Percentiles rank a stretch among this genome's conserved stretches.
Conservation (phyloP, 2,888 invertebrate genomes). For the Cabera pusaria region DNA sequence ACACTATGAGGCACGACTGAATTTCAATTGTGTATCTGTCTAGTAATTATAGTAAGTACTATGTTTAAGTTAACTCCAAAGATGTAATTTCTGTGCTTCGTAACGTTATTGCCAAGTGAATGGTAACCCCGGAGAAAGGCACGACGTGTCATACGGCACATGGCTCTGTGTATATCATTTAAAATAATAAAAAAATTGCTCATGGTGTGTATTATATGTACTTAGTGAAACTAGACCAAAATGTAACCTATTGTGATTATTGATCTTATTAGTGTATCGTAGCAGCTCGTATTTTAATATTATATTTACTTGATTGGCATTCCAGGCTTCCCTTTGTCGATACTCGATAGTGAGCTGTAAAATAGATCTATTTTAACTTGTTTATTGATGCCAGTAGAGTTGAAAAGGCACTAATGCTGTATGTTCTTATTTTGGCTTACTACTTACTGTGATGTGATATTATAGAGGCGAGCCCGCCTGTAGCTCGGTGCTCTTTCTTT, state of each 20-base stretch:
- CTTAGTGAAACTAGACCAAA: constrained; percentile 26
- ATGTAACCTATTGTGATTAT: constrained; percentile 34
- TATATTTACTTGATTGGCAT: constrained; percentile 1
- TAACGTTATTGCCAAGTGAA: constrained; percentile 6
- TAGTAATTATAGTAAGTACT: no score
- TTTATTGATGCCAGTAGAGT: no score
- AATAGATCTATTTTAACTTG: no score
- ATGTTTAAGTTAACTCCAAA: no score
- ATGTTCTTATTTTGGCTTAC: no score
- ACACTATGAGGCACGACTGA: no score
- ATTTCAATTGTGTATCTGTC: no score
- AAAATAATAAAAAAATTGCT: constrained; percentile 26
- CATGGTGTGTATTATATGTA: constrained; percentile 29
- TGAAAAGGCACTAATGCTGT: no score
- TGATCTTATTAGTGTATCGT: constrained; percentile 4
- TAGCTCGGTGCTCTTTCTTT: constrained; percentile 25
- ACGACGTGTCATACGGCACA: constrained; percentile 29
- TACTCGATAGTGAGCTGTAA: no score
- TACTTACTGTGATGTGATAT: constrained; percentile 12
- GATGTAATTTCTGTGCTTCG: no score
- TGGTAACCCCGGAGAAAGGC: background rate
- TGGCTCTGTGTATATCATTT: constrained; percentile 43
- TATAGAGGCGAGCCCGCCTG: constrained; percentile 4
- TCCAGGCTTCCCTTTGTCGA: constrained; percentile 3
- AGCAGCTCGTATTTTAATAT: constrained; percentile 9